Conservation (phyloP, 2,888 invertebrate species). For the Diaperis boleti region DNA sequence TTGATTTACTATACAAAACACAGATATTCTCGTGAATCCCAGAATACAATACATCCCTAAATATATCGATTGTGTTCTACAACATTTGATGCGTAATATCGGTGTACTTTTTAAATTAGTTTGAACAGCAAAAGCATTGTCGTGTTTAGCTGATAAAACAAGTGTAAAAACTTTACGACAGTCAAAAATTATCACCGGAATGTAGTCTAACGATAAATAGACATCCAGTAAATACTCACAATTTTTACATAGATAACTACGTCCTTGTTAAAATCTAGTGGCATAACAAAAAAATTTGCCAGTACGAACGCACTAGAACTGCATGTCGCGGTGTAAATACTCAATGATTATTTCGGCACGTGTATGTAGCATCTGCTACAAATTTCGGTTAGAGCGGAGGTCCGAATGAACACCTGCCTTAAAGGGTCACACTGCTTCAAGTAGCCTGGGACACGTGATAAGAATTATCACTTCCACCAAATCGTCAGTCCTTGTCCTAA, state of each 20-base stretch:
- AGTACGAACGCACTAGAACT: too few relatives aligned
- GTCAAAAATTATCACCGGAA: not conserved
- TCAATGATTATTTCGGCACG: too few relatives aligned
- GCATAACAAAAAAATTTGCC: too few relatives aligned
- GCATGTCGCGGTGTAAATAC: too few relatives aligned
- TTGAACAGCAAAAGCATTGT: not conserved
- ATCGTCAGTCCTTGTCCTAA: constrained; percentile 1
- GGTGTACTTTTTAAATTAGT: not conserved
- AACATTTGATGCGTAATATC: too few relatives aligned
- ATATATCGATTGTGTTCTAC: too few relatives aligned
- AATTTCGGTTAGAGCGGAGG: not conserved
- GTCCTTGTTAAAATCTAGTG: not conserved
- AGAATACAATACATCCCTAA: too few relatives aligned
- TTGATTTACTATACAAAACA: too few relatives aligned
- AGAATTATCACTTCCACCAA: not conserved
- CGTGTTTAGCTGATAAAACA: not conserved
- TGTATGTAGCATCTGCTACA: not conserved
- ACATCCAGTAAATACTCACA: not conserved
- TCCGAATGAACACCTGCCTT: not conserved
- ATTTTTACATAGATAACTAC: not conserved
- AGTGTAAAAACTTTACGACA: not conserved
- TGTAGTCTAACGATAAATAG: not conserved
- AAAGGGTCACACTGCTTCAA: not conserved
- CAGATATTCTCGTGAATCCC: too few relatives aligned
- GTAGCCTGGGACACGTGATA: not conserved